Evolutionary conservation across 2,888 invertebrate species (phyloP), one percentile per base, ranked within the genome.

Genomic region (Dusona sp.): DNA sequence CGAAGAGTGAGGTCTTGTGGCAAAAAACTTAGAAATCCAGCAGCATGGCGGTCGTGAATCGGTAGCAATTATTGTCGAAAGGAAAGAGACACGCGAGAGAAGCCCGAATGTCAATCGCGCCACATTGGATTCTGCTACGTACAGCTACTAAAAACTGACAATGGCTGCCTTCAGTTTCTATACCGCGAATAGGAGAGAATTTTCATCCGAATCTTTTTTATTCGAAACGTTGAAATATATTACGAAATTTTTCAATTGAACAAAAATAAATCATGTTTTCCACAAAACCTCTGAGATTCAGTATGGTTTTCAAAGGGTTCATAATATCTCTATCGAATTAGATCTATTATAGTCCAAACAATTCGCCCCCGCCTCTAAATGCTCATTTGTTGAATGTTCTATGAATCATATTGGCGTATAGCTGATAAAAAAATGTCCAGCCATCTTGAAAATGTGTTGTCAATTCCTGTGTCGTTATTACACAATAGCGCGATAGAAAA

Each of bases 11-110:
- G 36, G 72, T 54, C 73, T 45, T 73, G 89, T 89, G 90, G 90
- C 90, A 93, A 93, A 93, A 93, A 93, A 88, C 91, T 92, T 92
- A 91, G 91, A 83, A 92, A 92, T 92, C 91, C 92, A 92, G 91
- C 92, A 93, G 90, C 92, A 93, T 93, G 93, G 93, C 92, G 92
- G 92, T 92, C 91, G 88, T 74, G 92, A 91, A 91, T 92, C 91
- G 91, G 87, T 88, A 89, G 90, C 93, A 92, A 93, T 93, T 92
- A 92, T 92, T 92, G 90, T 91, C 90, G 90, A 22, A 19, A 45
- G 90, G 90, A 90, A 91, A 89, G 90, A 90, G 68, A 51, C 90
- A 11, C 51, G 72, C 48, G 36, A 19, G n/a, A 67, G 42, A 22
- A 29, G 45, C 48, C 19, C 54, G 54, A 72, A 79, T 72, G 61